Conservation (phyloP, 2,888 invertebrate species). For the Epistrophe eligans region DNA sequence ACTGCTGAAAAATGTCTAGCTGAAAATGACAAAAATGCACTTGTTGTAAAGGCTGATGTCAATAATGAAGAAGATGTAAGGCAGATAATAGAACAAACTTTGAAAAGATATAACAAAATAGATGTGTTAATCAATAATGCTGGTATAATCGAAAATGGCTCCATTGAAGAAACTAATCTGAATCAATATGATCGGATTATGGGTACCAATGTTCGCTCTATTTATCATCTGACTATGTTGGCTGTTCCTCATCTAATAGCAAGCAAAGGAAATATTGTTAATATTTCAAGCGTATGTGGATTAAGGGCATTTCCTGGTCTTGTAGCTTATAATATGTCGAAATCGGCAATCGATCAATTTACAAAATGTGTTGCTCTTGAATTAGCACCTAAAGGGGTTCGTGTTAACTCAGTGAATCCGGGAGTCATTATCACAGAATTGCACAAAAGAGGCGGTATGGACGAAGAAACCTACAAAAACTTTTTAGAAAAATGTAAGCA, state of each 20-base stretch:
- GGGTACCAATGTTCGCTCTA: slow-evolving; percentile 92
- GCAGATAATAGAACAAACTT: slow-evolving; percentile 87
- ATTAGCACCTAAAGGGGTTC: slow-evolving; percentile 89
- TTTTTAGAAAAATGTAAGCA: slow-evolving; percentile 92
- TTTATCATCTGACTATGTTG: slow-evolving; percentile 91
- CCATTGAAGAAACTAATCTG: slow-evolving; percentile 91
- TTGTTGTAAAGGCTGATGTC: slow-evolving; percentile 88
- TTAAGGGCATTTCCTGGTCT: slow-evolving; percentile 94
- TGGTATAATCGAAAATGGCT: slow-evolving; percentile 91
- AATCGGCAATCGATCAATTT: slow-evolving; percentile 96
- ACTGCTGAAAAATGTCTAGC: slow-evolving; percentile 86
- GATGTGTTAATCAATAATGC: slow-evolving; percentile 95
- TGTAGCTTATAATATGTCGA: slow-evolving; percentile 96
- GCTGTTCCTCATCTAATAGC: slow-evolving; percentile 92
- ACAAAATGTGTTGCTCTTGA: slow-evolving; percentile 95
- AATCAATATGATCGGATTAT: slow-evolving; percentile 94
- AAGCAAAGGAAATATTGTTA: slow-evolving; percentile 94
- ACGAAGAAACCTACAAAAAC: slow-evolving; percentile 89
- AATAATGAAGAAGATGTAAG: slow-evolving; percentile 85
- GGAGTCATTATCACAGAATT: slow-evolving; percentile 96
- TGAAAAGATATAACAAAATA: slow-evolving; percentile 88
- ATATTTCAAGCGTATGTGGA: slow-evolving; percentile 96
- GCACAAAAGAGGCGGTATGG: slow-evolving; percentile 92
- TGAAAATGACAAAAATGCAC: slow-evolving; percentile 84
- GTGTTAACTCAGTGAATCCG: slow-evolving; percentile 96